Evolutionary conservation across 23 tunicate species (phyloP).

Genomic region (Phallusia fumigata): DNA sequence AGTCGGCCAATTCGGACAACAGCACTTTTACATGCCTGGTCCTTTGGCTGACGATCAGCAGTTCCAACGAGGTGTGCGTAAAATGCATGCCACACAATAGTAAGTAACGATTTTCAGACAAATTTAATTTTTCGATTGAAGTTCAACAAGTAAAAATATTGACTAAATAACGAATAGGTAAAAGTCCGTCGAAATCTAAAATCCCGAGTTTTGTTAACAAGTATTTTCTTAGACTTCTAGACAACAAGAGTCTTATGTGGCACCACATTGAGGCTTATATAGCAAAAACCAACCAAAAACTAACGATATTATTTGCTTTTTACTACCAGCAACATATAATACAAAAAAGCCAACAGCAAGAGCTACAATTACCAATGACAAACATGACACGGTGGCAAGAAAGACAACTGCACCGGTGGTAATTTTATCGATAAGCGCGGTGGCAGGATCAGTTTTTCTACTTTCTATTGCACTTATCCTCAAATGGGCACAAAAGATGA

Average conservation of each 20-base stretch:
- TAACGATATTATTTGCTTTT: background rate
- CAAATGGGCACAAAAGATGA: background rate
- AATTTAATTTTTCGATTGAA: too few species aligned
- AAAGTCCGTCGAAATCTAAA: too few species aligned
- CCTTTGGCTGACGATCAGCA: slow-evolving; percentile 1
- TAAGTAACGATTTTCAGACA: background rate
- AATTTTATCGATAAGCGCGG: background rate
- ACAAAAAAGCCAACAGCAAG: background rate
- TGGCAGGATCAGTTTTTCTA: background rate
- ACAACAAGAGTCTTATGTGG: too few species aligned
- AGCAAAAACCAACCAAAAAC: too few species aligned
- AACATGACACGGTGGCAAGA: too few species aligned
- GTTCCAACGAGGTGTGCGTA: background rate
- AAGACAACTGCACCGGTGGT: background rate
- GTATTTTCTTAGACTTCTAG: too few species aligned
- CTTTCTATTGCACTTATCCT: background rate
- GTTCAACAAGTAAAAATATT: too few species aligned
- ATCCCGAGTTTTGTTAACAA: too few species aligned
- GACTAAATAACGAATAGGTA: too few species aligned
- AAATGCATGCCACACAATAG: slow-evolving; percentile 1
- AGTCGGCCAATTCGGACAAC: background rate
- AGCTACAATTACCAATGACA: background rate
- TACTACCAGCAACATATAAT: background rate
- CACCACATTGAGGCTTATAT: too few species aligned
- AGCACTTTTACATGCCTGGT: background rate